Base-by-base conservation (phyloP, 2,888 invertebrate species). In the Andricus quercusramuli region DNA sequence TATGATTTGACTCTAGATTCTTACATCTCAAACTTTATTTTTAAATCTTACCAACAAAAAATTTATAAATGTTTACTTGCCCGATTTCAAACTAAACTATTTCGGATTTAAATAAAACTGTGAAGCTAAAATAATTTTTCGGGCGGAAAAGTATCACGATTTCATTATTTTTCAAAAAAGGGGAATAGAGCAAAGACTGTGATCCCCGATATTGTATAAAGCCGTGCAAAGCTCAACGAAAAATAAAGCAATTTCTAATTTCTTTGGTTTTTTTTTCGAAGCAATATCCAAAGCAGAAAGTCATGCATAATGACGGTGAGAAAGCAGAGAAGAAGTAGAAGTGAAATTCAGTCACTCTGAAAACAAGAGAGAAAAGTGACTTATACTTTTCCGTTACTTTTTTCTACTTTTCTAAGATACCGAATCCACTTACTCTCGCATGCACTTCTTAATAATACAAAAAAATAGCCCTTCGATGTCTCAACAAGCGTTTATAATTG, bases 351-450 rank as follows among this genome's bases (percentile, higher is more conserved):
- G 83, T 85, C 78, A 68, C 80, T 89, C 88, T 90, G 88, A 89
- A 90, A 90, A 83, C 87, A 89, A 89, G 80, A 89, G 79, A 83
- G 83, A 89, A 87, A 87, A 85, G 79, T 84, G 77, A 79, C 79
- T 47, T 74, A 9, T 51, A 70, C 20, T 13, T 37, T 47, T 70
- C 70, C 32, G 29, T 51, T 20, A 56, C 56, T n/a, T 56, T 74
- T 51, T 56, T 56, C 74, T 56, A 56, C 32, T 51, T 74, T 74
- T 74, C 70, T 74, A 74, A 44, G 13, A 6, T 68, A 25, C 22
- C 25, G 17, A 68, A 8, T 25, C 9, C 67, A 67, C 68, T 25
- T 44, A n/a, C 13, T 25, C 68, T 44, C 25, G 17, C 41, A 41
- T 44, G 44, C 44, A 32, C 41, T 41, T 76, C 56, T 4, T 68